Percentiles rank a stretch among this genome's conserved stretches.
phyloP scores from a whole-genome alignment of 2,113 vertebrate species.

The Anolis carolinensis region DNA sequence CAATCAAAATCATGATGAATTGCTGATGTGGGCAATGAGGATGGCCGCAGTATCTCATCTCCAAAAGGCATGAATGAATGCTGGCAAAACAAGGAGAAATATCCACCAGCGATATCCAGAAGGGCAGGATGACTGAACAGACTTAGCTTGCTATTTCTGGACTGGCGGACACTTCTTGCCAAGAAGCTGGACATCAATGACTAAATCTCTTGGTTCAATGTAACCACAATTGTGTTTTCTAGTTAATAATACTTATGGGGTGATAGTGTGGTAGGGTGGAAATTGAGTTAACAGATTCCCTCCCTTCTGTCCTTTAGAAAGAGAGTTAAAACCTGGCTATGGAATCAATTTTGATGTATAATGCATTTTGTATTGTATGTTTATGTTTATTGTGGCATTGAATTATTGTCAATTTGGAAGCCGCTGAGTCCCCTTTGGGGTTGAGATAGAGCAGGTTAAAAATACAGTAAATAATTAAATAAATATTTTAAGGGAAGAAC shows the following conservation, averaged over 20 bases:
- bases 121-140: slow-evolving; percentile 52
- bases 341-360: too few relatives aligned
- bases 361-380: too few relatives aligned
- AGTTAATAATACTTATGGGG: not conserved
- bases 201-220: slow-evolving; percentile 23
- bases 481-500: too few relatives aligned
- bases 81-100: slow-evolving; percentile 52
- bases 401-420: too few relatives aligned
- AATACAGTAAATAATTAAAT: too few relatives aligned
- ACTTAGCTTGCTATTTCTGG: slow-evolving; percentile 40
- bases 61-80: slow-evolving; percentile 55
- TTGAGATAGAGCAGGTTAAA: too few relatives aligned
- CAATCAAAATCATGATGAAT: slow-evolving; percentile 4
- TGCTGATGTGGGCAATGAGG: not conserved
- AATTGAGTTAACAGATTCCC: too few relatives aligned
- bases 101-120: slow-evolving; percentile 34
- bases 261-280: too few relatives aligned
- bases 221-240: slow-evolving; percentile 42
- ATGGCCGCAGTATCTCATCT: slow-evolving; percentile 2
- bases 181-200: slow-evolving; percentile 47
- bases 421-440: too few relatives aligned
- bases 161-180: slow-evolving; percentile 37
- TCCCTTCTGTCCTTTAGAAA: too few relatives aligned
- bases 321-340: too few relatives aligned
- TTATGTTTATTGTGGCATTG: too few relatives aligned